These are phyloP conservation scores for Pantherophis alleghaniensis DNA, from an alignment of 2,797 vertebrate species.

Conservation along the genomic window DNA sequence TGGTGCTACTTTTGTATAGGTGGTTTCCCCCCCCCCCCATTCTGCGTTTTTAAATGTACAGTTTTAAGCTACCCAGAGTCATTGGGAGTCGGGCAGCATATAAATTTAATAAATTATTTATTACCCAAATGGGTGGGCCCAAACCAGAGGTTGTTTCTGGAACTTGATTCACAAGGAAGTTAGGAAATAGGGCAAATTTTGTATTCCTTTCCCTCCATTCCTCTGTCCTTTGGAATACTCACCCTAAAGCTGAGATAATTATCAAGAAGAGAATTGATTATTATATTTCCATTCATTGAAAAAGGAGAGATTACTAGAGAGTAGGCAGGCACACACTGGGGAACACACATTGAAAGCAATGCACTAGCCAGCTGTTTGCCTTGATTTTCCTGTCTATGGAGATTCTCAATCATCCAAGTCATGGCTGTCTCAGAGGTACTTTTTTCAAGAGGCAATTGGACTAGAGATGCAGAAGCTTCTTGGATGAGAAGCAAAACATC, in stretches of 20 bases:
- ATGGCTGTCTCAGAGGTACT: background rate
- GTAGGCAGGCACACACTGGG: background rate
- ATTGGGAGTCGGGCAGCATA: background rate
- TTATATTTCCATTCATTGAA: background rate
- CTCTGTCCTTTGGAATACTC: background rate
- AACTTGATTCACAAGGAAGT: background rate
- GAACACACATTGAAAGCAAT: background rate
- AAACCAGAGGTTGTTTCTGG: background rate
- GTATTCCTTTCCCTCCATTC: background rate
- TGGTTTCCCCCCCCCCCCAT: rapidly evolving
- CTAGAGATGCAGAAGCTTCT: background rate
- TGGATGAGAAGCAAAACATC: background rate
- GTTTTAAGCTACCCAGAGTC: background rate
- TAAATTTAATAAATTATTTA: background rate
- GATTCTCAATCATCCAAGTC: too few species aligned
- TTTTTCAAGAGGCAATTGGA: background rate
- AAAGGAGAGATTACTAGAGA: background rate
- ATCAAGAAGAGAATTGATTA: background rate
- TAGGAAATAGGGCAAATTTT: background rate
- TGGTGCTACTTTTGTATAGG: background rate
- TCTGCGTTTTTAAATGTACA: background rate
- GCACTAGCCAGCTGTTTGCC: background rate
- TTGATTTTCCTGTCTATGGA: background rate
- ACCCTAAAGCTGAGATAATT: background rate
- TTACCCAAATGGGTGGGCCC: background rate